Evolutionary conservation across 2,797 vertebrate species (phyloP), one percentile per base, ranked within the genome.

Genomic region (Gymnopithys bicolor): DNA sequence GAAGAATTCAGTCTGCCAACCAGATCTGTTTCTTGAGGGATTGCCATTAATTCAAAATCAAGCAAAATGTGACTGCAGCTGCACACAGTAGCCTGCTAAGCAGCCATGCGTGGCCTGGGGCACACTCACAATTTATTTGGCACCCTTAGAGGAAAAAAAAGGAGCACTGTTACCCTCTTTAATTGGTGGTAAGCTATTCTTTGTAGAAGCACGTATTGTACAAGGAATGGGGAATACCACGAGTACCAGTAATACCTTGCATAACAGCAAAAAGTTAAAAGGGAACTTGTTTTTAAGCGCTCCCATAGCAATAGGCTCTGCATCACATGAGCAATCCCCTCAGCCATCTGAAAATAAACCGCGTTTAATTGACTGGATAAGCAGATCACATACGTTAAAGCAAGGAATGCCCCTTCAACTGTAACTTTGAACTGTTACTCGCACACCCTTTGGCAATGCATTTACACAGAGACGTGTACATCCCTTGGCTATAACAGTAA

Each of bases 401-500:
- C 83, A 87, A 97, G 95, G 96, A 97, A 97, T 97, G 94, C 92
- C 95, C 96, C 96, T 97, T 94, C 96, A 95, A 96, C 94, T 95
- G 94, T 92, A 97, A 95, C 95, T 97, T 97, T 96, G 96, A 97
- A 95, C 96, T 80, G 91, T 16, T 94, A 13, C 75, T 96, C 77
- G 67, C 93, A 94, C 90, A 75, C 95, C 93, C 94, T 95, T 95
- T 94, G 95, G 96, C 95, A 94, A 89, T 0, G 19, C 83, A 11
- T 59, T 94, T 94, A 58, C 94, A 89, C 94, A 91, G 91, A 88
- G 95, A 95, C 48, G 27, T 96, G 95, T 96, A 95, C 90, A 88
- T 96, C 96, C 97, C 55, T 96, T 97, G 96, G 97, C 96, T 97
- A 96, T 96, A 97, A 97, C 96, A 97, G 96, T 93, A 96, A 95